Evolutionary conservation across 2,797 vertebrate species (phyloP), one percentile per base, ranked within the genome.

Genomic region (Delichon dasypus): DNA sequence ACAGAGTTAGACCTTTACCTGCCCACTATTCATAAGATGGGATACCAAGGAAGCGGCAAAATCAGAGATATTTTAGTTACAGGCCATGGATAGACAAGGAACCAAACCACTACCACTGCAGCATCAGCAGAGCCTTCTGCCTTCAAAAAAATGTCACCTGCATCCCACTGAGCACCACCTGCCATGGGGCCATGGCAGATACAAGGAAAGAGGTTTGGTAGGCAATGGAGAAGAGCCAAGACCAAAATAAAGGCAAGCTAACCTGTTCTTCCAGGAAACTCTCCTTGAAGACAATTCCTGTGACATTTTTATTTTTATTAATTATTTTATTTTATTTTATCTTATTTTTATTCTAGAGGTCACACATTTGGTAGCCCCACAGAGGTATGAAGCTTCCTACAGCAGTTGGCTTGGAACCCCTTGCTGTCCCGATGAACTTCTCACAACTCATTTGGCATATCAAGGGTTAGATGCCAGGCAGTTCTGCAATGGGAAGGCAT

Each of bases 51-150:
- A 85, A 70, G 65, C 10, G 55, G 20, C 5, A 66, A 61, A 84
- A 79, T 29, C 29, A 68, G 47, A 70, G 5, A 14, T 11, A 5
- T 51, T 40, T 13, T 36, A 85, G 9, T 44, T 76, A 47, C 0
- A 0, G 17, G 17, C 36, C 54, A 6, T 3, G 11, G 20, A 8
- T 4, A 54, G 5, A 19, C 25, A 54, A 3, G 7, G 3, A 82
- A 80, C 32, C 11, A 83, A 57, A 22, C 3, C 1, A 1, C 23
- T 32, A 75, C 6, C 4, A 1, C 36, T 42, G 36, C 0, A 3
- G 15, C 38, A 70, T 18, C 32, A 58, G 38, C 0, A 0, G 40
- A 38, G 30, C 9, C 22, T 57, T 64, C 61, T 62, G 27, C 5
- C 20, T 68, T 30, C 48, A 48, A 13, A 10, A 10, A 6, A 70